Base-by-base conservation (phyloP, 2,113 vertebrate species). In the Machaerirhynchus nigripectus region DNA sequence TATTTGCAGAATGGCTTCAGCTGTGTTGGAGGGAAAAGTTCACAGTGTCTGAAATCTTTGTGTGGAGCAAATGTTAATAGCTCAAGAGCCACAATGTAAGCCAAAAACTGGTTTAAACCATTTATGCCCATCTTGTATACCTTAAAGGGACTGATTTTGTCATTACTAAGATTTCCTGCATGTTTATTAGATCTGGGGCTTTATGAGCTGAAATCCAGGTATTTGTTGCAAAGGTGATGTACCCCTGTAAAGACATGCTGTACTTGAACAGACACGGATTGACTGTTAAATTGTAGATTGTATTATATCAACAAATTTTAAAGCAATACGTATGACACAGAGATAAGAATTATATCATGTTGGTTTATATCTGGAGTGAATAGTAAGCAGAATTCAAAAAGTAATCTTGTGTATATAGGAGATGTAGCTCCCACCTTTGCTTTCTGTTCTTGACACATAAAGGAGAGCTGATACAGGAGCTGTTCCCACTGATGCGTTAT, bases 41-140 rank as follows among this genome's bases (percentile, higher is more conserved):
- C 97, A 97, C 16, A 1, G 3, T 15, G 55, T 49, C 84, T 59
- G 90, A 95, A 96, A 96, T 96, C 81, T 35, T 13, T 40, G 42
- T 95, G 82, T 91, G 75, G 96, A 91, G 86, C 59, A 95, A 96
- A 96, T 91, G 93, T 96, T 81, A 96, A 74, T 40, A 59, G 64
- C 59, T 42, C 79, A 91, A 93, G 90, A 94, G 96, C 80, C 44
- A 23, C 46, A 74, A 6, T 35, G 70, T 17, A 39, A 68, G 40
- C 26, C 23, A 50, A 49, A 42, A 79, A 39, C 10, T 60, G 55
- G 4, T 40, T 87, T 85, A 87, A 55, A 68, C 15, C 8, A 0
- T 68, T 78, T 53, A 27, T 55, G 52, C 64, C 39, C 22, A 3
- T 63, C 44, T 35, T 39, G 9, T 27, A 6, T 13, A 4, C 14